These are phyloP conservation scores for Melanaphis sacchari DNA, from an alignment of 1,140 invertebrate genomes.

Conservation along the genomic window DNA sequence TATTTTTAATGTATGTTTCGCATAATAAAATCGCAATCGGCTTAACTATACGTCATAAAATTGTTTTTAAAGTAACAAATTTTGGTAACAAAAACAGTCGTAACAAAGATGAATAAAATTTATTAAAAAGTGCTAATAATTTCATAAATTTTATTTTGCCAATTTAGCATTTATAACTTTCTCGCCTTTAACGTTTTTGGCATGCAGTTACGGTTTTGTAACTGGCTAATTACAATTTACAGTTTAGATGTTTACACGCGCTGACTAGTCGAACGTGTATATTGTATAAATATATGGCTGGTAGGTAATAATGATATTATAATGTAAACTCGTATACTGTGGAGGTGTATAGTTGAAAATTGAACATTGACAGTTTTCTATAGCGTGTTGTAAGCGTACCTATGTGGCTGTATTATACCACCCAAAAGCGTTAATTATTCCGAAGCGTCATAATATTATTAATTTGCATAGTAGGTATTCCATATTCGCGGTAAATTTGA, in stretches of 20 bases:
- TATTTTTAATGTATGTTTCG: no score
- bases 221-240: not conserved
- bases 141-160: no score
- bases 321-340: not conserved
- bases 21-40: no score
- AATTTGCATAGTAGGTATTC: slow-evolving; percentile 3
- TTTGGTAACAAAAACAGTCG: no score
- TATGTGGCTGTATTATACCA: not conserved
- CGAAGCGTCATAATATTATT: not conserved
- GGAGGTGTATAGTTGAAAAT: not conserved
- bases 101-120: no score
- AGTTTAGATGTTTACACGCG: not conserved
- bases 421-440: slow-evolving; percentile 9
- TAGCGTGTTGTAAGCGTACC: not conserved
- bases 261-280: not conserved
- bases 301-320: not conserved
- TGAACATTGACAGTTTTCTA: not conserved
- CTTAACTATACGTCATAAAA: no score
- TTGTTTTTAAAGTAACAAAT: no score
- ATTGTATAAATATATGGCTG: not conserved
- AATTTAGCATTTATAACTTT: no score
- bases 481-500: not conserved
- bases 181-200: not conserved
- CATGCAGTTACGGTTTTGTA: not conserved
- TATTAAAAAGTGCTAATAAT: no score